Conservation (phyloP, 2,797 vertebrate genomes). For the Halcyon badia region DNA sequence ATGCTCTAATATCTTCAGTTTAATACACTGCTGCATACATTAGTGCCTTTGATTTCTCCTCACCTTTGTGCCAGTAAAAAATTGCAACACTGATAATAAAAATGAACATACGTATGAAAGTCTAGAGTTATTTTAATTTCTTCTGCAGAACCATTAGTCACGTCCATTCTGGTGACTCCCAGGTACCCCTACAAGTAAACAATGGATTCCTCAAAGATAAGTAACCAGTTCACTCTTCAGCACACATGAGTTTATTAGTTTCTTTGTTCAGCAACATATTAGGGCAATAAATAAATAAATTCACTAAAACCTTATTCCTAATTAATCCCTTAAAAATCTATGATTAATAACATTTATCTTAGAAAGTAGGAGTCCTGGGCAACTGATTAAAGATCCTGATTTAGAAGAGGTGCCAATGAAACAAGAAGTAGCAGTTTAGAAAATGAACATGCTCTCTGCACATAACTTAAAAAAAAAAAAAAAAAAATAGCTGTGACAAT, state of each 20-base stretch:
- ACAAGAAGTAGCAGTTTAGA: background rate
- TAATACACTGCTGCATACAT: background rate
- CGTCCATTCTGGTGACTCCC: background rate
- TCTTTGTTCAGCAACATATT: background rate
- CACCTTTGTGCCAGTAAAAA: background rate
- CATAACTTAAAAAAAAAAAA: no score
- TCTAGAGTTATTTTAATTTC: background rate
- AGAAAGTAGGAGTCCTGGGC: background rate
- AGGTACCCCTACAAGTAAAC: background rate
- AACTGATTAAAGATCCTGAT: background rate
- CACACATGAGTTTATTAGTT: background rate
- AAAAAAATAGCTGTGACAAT: no score
- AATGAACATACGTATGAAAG: background rate
- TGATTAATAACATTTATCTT: background rate
- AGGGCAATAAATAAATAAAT: no score
- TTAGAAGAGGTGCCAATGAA: background rate
- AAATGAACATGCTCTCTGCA: background rate
- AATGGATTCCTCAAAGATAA: background rate
- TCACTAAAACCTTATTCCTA: background rate
- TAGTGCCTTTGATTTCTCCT: background rate
- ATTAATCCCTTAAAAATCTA: background rate
- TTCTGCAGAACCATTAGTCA: background rate
- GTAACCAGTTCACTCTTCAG: background rate
- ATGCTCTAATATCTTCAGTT: background rate
- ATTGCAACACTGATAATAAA: background rate